phyloP scores from a whole-genome alignment of 2,797 vertebrate genomes.

The Pseudochirops corinnae region DNA sequence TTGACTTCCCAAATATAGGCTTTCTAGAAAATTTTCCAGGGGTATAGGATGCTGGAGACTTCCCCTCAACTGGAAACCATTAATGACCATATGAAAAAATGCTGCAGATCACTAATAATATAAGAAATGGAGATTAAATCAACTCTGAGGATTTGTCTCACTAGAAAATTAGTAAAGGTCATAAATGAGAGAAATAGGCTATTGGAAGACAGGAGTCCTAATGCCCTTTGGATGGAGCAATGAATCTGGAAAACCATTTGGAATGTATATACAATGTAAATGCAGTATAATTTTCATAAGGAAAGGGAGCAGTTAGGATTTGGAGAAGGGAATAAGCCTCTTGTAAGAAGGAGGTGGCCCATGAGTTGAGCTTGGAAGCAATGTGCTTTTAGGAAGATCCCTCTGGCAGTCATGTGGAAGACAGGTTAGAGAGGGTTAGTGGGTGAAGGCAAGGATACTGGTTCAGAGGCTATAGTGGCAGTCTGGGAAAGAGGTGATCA shows the following conservation, averaged over 20 bases:
- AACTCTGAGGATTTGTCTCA: neutral
- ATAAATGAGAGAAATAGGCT: neutral
- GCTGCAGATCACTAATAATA: neutral
- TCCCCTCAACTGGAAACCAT: neutral
- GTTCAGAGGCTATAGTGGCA: neutral
- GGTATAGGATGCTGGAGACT: conserved; percentile 15
- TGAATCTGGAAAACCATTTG: neutral
- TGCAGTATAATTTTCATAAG: neutral
- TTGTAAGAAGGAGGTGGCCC: neutral
- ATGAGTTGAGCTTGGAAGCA: neutral
- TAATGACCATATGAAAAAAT: neutral
- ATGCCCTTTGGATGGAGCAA: neutral
- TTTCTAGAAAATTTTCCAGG: conserved; percentile 42
- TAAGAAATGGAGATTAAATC: neutral
- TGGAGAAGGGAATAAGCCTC: neutral
- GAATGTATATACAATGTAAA: neutral
- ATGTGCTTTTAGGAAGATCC: neutral
- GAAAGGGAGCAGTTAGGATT: neutral
- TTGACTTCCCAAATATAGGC: conserved; percentile 40
- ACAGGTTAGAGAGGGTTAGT: neutral
- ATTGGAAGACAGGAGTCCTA: neutral
- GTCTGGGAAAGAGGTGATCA: neutral
- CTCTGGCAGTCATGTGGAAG: neutral
- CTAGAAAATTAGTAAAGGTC: neutral
- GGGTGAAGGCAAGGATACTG: neutral